phyloP scores from a whole-genome alignment of 2,113 vertebrate genomes.

The Malurus melanocephalus region DNA sequence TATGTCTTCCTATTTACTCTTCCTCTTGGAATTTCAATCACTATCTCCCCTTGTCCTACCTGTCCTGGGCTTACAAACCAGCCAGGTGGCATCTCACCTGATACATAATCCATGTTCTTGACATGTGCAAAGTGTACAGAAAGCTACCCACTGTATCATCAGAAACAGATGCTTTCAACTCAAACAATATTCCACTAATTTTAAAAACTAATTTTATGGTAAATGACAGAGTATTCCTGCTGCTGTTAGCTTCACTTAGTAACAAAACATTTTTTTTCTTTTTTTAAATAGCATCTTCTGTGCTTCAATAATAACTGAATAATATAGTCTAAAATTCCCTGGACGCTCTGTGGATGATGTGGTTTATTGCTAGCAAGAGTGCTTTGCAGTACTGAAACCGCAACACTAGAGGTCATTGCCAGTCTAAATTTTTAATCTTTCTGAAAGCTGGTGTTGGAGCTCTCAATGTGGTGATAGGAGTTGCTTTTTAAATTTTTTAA shows the following conservation, averaged over 20 bases:
- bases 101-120: neutral
- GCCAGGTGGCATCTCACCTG: neutral
- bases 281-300: neutral
- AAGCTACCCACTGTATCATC: accelerated
- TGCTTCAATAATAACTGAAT: neutral
- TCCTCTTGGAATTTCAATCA: neutral
- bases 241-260: neutral
- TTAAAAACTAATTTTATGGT: neutral
- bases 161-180: neutral
- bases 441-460: neutral
- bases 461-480: neutral
- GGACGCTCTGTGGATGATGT: neutral
- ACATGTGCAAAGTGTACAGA: neutral
- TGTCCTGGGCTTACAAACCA: neutral
- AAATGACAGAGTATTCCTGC: neutral
- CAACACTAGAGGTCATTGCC: slow-evolving; percentile 44
- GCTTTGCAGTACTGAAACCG: neutral
- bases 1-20: neutral
- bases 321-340: neutral
- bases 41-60: neutral
- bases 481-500: neutral
- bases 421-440: neutral
- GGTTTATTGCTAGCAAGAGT: neutral
- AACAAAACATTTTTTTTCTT: neutral
- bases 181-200: neutral